Evolutionary conservation across 2,797 vertebrate species (phyloP), one percentile per base, ranked within the genome.

Genomic region (Anabas testudineus): DNA sequence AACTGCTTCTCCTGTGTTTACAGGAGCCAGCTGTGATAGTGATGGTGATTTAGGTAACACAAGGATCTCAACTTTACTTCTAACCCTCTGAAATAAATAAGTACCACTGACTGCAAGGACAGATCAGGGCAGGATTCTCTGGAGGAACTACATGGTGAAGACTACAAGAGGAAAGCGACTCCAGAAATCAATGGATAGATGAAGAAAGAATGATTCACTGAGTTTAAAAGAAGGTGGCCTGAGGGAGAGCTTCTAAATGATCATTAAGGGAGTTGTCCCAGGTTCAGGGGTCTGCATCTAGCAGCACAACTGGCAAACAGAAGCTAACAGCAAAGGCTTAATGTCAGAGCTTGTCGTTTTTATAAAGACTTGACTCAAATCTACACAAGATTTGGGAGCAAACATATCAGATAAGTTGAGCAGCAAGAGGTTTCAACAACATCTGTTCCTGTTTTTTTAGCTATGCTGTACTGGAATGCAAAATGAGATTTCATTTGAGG

Each of bases 361-460:
- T 10, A 58, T 67, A 15, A 18, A 58, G 54, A 61, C 6, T 6
- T 10, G 24, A 43, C 36, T 53, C 41, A 19, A 66, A 61, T 67
- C 54, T 28, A 24, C 21, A 63, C 39, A 12, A 45, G 49, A 56
- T 46, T 61, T 56, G 53, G 26, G 41, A 24, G 16, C 26, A 60
- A 61, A 82, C 48, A 39, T 60, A 66, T 54, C 24, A 54, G 62
- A 60, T 48, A 82, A 69, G 24, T 54, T 56, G 48, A 80, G 49
- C 69, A 78, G 64, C 37, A 5, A 65, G 52, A 76, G 61, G 76
- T 76, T 55, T 67, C n/a, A 60, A 57, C 32, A 76, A 69, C 59
- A 77, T 79, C 59, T 63, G 67, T 48, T 74, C 24, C n/a, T 43
- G 46, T 54, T 60, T 58, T 45, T 57, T 13, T 37, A 78, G 59